phyloP scores from a whole-genome alignment of 2,888 invertebrate species.

The Drosophila mercatorum region DNA sequence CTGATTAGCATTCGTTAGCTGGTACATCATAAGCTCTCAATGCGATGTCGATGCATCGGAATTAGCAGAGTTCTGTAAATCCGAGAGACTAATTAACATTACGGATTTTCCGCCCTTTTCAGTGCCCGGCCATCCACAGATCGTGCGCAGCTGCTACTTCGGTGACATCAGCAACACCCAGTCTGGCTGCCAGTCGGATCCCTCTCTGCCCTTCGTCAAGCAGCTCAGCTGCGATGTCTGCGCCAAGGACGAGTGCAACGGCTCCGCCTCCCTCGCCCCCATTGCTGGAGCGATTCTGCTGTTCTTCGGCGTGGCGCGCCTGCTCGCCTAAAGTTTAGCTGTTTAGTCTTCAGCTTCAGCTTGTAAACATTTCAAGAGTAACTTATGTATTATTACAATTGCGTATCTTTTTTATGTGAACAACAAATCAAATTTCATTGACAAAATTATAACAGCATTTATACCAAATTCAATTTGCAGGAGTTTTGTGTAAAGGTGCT shows the following conservation, averaged over 20 bases:
- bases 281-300: slow-evolving; percentile 74
- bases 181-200: slow-evolving; percentile 78
- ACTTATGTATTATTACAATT: slow-evolving; percentile 9
- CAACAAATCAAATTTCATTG: slow-evolving; percentile 1
- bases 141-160: slow-evolving; percentile 78
- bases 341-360: background rate
- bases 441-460: slow-evolving; percentile 28
- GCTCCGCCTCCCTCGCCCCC: slow-evolving; percentile 71
- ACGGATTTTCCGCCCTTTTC: slow-evolving; percentile 3
- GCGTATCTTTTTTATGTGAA: background rate
- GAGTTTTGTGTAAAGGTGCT: too few relatives aligned
- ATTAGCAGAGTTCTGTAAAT: slow-evolving; percentile 5
- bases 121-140: slow-evolving; percentile 64
- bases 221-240: slow-evolving; percentile 82
- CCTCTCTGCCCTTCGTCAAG: slow-evolving; percentile 72
- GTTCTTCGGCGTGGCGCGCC: slow-evolving; percentile 78
- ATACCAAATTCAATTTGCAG: slow-evolving; percentile 15
- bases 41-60: slow-evolving; percentile 5
- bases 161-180: slow-evolving; percentile 76
- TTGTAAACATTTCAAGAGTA: slow-evolving; percentile 7
- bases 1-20: slow-evolving; percentile 36
- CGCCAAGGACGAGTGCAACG: slow-evolving; percentile 78
- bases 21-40: slow-evolving; percentile 7
- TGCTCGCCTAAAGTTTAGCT: slow-evolving; percentile 64
- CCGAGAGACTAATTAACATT: background rate